Evolutionary conservation across 2,797 vertebrate genomes (phyloP).

Genomic region (Brachymystax lenok): DNA sequence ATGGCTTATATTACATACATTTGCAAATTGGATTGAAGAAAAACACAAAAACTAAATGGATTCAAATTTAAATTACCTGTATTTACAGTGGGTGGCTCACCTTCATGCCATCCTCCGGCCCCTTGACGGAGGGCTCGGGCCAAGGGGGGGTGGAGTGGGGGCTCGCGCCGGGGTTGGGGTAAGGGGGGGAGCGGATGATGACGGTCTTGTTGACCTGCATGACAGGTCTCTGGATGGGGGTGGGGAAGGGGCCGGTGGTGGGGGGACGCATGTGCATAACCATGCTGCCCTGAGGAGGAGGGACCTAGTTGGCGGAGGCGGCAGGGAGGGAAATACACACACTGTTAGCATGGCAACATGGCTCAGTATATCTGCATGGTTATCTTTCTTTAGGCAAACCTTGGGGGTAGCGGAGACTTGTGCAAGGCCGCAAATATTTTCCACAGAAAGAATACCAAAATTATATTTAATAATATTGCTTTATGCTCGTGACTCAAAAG

Average conservation of each 20-base stretch:
- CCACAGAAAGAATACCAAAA: neutral
- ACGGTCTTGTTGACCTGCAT: slow-evolving; percentile 84
- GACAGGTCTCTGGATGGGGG: slow-evolving; percentile 82
- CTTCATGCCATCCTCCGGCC: slow-evolving; percentile 84
- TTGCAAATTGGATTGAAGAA: slow-evolving; percentile 8
- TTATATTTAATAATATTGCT: neutral
- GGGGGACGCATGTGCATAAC: slow-evolving; percentile 85
- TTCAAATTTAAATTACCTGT: slow-evolving; percentile 79
- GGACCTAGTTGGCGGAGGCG: slow-evolving; percentile 56
- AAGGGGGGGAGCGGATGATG: slow-evolving; percentile 79
- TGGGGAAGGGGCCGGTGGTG: slow-evolving; percentile 80
- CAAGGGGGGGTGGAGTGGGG: slow-evolving; percentile 71
- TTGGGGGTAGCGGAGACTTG: neutral
- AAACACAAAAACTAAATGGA: slow-evolving; percentile 55
- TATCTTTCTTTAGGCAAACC: neutral
- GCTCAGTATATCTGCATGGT: neutral
- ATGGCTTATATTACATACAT: neutral
- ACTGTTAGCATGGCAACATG: neutral
- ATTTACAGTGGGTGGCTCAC: slow-evolving; percentile 85
- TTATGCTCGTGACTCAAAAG: neutral
- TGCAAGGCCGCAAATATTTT: neutral
- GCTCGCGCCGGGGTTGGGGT: slow-evolving; percentile 75
- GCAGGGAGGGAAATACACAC: neutral
- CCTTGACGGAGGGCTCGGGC: slow-evolving; percentile 74
- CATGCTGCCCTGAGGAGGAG: slow-evolving; percentile 79